A percentile compares a stretch with the other conserved stretches of the same genome.
phyloP scores from a whole-genome alignment of 2,888 invertebrate species.

The Cosmorhoe ocellata region DNA sequence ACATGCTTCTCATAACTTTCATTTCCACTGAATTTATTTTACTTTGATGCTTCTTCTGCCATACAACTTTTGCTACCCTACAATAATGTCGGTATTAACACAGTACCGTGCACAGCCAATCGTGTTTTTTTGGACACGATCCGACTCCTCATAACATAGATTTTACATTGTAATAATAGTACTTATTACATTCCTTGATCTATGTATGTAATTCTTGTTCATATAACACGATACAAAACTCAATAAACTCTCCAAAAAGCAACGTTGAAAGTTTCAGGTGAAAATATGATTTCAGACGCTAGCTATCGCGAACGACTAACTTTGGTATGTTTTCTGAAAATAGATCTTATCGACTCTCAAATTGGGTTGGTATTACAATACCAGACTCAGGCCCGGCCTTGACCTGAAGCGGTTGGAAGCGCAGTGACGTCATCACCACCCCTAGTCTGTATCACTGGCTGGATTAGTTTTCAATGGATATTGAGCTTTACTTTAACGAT shows the following conservation, averaged over 20 bases:
- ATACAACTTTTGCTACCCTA: no score
- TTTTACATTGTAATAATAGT: no score
- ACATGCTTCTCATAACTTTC: no score
- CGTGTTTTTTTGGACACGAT: no score
- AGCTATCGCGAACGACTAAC: slow-evolving; percentile 4
- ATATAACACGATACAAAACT: slow-evolving; percentile 12
- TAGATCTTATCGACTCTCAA: neutral
- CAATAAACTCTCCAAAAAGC: slow-evolving; percentile 6
- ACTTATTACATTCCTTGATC: slow-evolving; percentile 6
- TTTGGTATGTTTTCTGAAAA: slow-evolving; percentile 3
- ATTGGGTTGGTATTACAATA: slow-evolving; percentile 15
- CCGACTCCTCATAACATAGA: no score
- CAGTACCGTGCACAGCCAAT: no score
- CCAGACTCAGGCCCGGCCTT: slow-evolving; percentile 35
- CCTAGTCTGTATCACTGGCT: slow-evolving; percentile 14
- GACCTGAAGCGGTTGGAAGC: slow-evolving; percentile 38
- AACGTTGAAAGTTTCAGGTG: slow-evolving; percentile 14
- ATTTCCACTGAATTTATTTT: no score
- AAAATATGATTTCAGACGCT: slow-evolving; percentile 16
- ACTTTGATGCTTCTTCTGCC: no score
- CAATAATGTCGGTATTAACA: no score
- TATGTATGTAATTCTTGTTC: slow-evolving; percentile 5
- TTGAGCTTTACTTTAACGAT: neutral
- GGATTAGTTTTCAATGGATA: slow-evolving; percentile 8
- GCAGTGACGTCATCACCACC: slow-evolving; percentile 44